Conservation (phyloP, 1,140 invertebrate genomes). For the Psilanteris sp. region DNA sequence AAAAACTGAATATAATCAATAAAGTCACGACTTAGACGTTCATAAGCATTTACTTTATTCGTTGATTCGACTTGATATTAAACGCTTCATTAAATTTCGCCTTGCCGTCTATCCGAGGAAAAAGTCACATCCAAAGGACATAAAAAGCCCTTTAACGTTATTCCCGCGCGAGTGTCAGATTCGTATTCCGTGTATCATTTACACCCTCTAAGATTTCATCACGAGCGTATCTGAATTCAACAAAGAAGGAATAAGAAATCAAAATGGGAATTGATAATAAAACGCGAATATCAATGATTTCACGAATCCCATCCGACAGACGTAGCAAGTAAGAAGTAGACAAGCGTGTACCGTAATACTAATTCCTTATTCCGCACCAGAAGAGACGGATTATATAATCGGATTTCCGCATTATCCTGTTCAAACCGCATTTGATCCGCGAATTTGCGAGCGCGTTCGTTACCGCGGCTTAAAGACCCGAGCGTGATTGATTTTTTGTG, state of each 20-base stretch:
- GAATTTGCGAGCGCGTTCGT: constrained; percentile 46
- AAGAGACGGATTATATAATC: constrained; percentile 59
- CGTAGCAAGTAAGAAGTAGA: constrained; percentile 39
- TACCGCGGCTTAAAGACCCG: constrained; percentile 39
- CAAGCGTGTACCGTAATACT: constrained; percentile 52
- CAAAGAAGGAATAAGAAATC: constrained; percentile 18
- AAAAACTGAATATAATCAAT: too few species aligned
- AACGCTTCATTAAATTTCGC: too few species aligned
- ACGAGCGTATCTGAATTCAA: constrained; percentile 12
- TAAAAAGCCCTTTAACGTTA: too few species aligned
- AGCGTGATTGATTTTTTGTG: constrained; percentile 35
- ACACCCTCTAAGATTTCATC: neutral
- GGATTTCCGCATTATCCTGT: constrained; percentile 52
- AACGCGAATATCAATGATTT: constrained; percentile 54
- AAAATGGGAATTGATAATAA: constrained; percentile 47
- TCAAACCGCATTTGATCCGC: constrained; percentile 53
- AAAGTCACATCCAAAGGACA: too few species aligned
- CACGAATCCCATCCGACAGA: constrained; percentile 21
- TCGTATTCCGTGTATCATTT: too few species aligned
- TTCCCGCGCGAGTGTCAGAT: too few species aligned
- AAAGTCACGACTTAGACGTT: too few species aligned
- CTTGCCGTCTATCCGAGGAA: too few species aligned
- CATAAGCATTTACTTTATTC: too few species aligned
- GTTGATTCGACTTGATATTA: too few species aligned
- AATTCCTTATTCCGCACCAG: constrained; percentile 54